phyloP scores from a whole-genome alignment of 2,888 invertebrate species.

The Melieria omissa region DNA sequence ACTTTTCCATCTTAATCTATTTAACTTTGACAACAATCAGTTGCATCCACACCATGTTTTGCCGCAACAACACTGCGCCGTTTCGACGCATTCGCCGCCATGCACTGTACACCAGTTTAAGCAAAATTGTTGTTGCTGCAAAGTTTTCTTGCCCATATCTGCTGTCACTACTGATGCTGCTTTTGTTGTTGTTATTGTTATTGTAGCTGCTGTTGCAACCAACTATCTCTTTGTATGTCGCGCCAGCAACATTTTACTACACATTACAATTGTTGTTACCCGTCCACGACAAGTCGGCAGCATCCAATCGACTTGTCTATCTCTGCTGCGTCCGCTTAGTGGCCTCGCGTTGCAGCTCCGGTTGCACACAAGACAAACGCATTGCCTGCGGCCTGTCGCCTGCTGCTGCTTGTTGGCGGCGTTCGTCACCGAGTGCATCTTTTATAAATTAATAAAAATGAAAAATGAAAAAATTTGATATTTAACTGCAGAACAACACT shows the following conservation, averaged over 20 bases:
- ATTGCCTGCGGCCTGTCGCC: too few species aligned
- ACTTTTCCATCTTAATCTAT: too few species aligned
- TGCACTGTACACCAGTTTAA: not conserved
- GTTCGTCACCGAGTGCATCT: too few species aligned
- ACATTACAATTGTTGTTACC: too few species aligned
- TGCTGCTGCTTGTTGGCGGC: too few species aligned
- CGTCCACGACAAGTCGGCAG: not conserved
- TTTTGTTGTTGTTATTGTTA: constrained; percentile 20
- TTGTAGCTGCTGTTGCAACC: constrained; percentile 23
- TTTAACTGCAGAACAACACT: not conserved
- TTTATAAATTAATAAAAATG: too few species aligned
- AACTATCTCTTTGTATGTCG: constrained; percentile 5
- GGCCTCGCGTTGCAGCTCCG: too few species aligned
- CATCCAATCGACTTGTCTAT: not conserved
- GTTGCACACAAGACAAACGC: too few species aligned
- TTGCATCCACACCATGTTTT: too few species aligned
- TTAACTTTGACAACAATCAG: too few species aligned
- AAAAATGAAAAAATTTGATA: not conserved
- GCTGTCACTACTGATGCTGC: constrained; percentile 1
- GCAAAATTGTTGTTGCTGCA: constrained; percentile 27
- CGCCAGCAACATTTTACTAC: not conserved
- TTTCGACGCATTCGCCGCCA: too few species aligned
- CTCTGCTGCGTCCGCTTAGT: constrained; percentile 2
- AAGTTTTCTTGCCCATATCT: constrained; percentile 9
- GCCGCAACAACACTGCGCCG: too few species aligned